Evolutionary conservation across 2,113 vertebrate species (phyloP).

Genomic region (Urocolius indicus): DNA sequence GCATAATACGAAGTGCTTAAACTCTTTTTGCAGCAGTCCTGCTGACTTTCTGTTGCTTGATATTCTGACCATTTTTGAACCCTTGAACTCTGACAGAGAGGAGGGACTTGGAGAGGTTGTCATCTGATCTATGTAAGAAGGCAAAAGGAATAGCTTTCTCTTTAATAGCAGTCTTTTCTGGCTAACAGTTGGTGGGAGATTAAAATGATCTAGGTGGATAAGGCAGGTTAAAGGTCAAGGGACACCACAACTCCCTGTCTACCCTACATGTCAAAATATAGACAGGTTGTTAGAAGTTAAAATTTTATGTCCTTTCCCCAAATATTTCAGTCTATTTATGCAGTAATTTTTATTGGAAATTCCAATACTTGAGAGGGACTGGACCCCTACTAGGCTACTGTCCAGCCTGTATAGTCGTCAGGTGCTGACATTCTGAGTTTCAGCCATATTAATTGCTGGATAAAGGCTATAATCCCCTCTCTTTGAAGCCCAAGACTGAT

Average conservation of each 20-base stretch:
- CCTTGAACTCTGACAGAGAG: slow-evolving; percentile 80
- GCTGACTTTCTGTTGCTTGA: slow-evolving; percentile 71
- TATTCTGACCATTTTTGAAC: slow-evolving; percentile 81
- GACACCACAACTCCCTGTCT: slow-evolving; percentile 80
- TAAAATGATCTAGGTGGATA: slow-evolving; percentile 86
- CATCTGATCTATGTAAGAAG: slow-evolving; percentile 79
- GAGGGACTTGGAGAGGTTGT: slow-evolving; percentile 78
- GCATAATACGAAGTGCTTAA: slow-evolving; percentile 67
- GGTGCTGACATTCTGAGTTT: slow-evolving; percentile 89
- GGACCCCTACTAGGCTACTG: slow-evolving; percentile 86
- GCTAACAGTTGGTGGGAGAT: slow-evolving; percentile 91
- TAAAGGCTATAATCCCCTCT: slow-evolving; percentile 92
- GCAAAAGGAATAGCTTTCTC: slow-evolving; percentile 77
- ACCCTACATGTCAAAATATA: slow-evolving; percentile 74
- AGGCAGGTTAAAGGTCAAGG: slow-evolving; percentile 82
- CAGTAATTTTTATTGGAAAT: slow-evolving; percentile 74
- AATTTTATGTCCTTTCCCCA: slow-evolving; percentile 36
- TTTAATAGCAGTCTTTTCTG: slow-evolving; percentile 85
- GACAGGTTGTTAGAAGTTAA: slow-evolving; percentile 63
- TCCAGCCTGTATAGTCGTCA: slow-evolving; percentile 85
- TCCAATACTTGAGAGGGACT: slow-evolving; percentile 82
- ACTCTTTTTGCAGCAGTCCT: slow-evolving; percentile 64
- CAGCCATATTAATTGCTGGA: slow-evolving; percentile 97
- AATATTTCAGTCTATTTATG: slow-evolving; percentile 65
- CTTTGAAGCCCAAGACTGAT: slow-evolving; percentile 93